Evolutionary conservation across 1,140 invertebrate species (phyloP).

Genomic region (Ladona fulva): DNA sequence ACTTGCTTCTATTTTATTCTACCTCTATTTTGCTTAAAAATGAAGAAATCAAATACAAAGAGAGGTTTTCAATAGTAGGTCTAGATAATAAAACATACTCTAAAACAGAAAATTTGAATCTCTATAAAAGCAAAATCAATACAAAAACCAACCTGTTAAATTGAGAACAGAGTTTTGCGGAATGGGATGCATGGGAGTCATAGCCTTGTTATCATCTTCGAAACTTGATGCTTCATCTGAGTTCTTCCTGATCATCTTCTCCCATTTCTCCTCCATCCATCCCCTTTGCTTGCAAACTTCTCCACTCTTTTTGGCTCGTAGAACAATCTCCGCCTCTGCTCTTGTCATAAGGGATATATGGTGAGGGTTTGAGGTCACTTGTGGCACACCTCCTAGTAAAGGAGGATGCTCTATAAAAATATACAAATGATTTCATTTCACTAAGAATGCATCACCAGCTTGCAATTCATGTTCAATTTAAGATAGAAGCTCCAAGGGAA

Average conservation of each 20-base stretch:
- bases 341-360: conserved; percentile 51
- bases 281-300: conserved; percentile 34
- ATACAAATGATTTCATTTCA: no score
- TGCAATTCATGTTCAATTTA: no score
- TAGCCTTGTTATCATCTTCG: background rate
- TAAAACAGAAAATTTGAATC: no score
- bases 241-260: background rate
- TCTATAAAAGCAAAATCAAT: no score
- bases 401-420: background rate
- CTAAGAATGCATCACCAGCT: no score
- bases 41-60: no score
- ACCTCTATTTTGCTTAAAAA: no score
- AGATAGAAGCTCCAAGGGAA: no score
- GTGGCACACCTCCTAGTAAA: background rate
- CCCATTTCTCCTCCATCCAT: background rate
- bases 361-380: conserved; percentile 23
- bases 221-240: background rate
- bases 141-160: background rate
- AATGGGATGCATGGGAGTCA: background rate
- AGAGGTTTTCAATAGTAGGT: no score
- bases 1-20: no score
- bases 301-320: conserved; percentile 50
- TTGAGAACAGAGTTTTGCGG: background rate
- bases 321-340: conserved; percentile 55
- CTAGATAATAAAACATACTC: no score